phyloP scores from a whole-genome alignment of 53 echinoderm and acorn worm genomes.

The Patiria pectinifera region DNA sequence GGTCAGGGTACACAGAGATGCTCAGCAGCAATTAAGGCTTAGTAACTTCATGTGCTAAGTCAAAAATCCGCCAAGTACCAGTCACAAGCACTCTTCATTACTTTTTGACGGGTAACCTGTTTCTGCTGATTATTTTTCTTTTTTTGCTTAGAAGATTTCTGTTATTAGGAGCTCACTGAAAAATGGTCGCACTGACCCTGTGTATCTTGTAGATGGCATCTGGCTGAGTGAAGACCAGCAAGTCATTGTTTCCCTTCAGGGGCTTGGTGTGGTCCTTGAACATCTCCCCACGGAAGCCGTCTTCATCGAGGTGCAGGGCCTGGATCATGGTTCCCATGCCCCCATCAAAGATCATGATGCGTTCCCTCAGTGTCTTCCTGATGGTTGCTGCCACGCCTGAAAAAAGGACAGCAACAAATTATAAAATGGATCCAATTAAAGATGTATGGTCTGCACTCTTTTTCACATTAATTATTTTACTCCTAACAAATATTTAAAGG shows the following conservation, averaged over 20 bases:
- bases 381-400: slow-evolving; percentile 65
- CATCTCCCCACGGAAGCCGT: slow-evolving; percentile 86
- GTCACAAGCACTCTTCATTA: too few species aligned
- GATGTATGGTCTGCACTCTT: too few species aligned
- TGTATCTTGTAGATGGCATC: slow-evolving; percentile 89
- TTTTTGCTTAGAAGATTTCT: too few species aligned
- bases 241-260: slow-evolving; percentile 91
- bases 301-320: slow-evolving; percentile 80
- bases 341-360: slow-evolving; percentile 96
- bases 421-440: too few species aligned
- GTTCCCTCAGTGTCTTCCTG: slow-evolving; percentile 72
- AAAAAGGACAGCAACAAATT: neutral
- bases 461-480: too few species aligned
- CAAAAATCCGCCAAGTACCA: too few species aligned
- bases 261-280: slow-evolving; percentile 83
- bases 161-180: neutral
- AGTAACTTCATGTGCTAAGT: too few species aligned
- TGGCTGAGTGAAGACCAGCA: slow-evolving; percentile 85
- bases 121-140: too few species aligned
- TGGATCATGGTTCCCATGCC: slow-evolving; percentile 98
- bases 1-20: too few species aligned
- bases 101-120: too few species aligned
- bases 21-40: too few species aligned
- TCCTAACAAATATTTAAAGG: too few species aligned
- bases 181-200: slow-evolving; percentile 64